Evolutionary conservation across 2,113 vertebrate genomes (phyloP).

Genomic region (Ciconia maguari): DNA sequence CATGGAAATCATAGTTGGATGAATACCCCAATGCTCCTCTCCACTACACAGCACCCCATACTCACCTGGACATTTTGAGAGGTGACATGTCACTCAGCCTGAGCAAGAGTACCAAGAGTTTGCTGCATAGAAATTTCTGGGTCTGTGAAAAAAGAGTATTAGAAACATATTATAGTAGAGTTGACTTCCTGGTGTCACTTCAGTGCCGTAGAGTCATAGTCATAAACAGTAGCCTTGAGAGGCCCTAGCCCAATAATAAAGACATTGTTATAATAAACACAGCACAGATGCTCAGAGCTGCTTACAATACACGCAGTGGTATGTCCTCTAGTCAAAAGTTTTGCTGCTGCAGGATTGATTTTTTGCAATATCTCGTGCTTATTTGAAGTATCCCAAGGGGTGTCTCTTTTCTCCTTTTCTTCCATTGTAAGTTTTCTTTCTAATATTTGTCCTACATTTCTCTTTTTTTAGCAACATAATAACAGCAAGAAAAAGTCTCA

Average conservation of each 20-base stretch:
- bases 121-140: neutral
- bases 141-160: neutral
- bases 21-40: neutral
- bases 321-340: neutral
- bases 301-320: neutral
- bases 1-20: neutral
- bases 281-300: slow-evolving; percentile 25
- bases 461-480: neutral
- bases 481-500: neutral
- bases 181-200: slow-evolving; percentile 5
- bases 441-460: neutral
- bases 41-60: neutral
- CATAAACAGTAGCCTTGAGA: neutral
- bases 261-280: slow-evolving; percentile 26
- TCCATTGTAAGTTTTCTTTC: neutral
- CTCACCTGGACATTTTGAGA: neutral
- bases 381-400: neutral
- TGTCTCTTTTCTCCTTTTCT: neutral
- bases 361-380: neutral
- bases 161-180: neutral
- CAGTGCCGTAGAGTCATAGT: neutral
- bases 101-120: neutral
- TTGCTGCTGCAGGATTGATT: neutral
- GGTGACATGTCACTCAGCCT: neutral
- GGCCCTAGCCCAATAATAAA: neutral